Conservation (phyloP, 1,140 invertebrate genomes). For the Dryas iulia region DNA sequence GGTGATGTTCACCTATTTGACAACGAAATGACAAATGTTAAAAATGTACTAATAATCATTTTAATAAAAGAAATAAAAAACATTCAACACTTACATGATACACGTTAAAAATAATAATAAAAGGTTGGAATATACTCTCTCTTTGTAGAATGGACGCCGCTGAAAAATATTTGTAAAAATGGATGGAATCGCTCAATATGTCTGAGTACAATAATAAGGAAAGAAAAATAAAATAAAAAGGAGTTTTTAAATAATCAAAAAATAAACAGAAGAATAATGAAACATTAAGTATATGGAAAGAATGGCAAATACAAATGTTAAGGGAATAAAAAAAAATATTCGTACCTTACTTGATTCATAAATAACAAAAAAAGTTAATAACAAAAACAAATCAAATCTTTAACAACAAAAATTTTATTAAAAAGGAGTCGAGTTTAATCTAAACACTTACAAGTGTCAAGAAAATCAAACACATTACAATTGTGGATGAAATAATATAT, state of each 20-base stretch:
- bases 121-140: constrained; percentile 42
- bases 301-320: too few species aligned
- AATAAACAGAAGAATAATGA: too few species aligned
- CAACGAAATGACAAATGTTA: not conserved
- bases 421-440: not conserved
- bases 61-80: not conserved
- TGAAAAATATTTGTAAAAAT: too few species aligned
- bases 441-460: not conserved
- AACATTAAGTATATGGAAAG: too few species aligned
- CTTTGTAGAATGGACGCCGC: constrained; percentile 2
- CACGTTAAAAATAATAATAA: constrained; percentile 17
- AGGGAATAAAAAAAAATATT: too few species aligned
- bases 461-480: not conserved
- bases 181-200: too few species aligned
- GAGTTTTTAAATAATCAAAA: too few species aligned
- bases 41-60: not conserved
- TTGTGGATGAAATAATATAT: not conserved
- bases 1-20: not conserved
- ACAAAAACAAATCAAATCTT: not conserved
- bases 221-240: too few species aligned
- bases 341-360: too few species aligned
- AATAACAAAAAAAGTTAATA: not conserved
- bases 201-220: too few species aligned
- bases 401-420: too few species aligned
- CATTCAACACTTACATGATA: not conserved